Conservation (phyloP, 2,888 invertebrate genomes). For the Galeopsomyia nigrocyanea region DNA sequence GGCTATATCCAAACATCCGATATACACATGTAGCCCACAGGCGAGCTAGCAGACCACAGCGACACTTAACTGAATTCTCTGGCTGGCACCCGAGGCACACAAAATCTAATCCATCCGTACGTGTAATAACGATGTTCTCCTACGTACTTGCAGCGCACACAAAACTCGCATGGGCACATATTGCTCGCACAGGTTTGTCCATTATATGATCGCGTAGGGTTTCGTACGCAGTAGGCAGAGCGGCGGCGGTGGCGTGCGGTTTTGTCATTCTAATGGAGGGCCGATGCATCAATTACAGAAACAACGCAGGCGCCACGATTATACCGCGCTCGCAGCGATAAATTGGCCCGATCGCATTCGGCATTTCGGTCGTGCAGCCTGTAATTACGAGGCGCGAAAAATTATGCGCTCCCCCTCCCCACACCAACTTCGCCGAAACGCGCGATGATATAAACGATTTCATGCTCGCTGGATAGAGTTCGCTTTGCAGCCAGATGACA, state of each 20-base stretch:
- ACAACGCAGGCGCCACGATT: slow-evolving; percentile 59
- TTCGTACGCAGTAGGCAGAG: slow-evolving; percentile 6
- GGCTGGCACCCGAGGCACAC: no score
- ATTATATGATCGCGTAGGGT: slow-evolving; percentile 29
- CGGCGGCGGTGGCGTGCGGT: slow-evolving; percentile 52
- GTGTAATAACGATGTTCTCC: no score
- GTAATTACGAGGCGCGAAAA: slow-evolving; percentile 33
- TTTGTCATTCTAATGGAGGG: slow-evolving; percentile 64
- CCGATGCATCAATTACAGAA: slow-evolving; percentile 67
- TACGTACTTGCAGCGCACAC: no score
- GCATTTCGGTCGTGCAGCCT: not conserved
- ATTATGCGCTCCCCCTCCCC: slow-evolving; percentile 17
- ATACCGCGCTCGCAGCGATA: slow-evolving; percentile 57
- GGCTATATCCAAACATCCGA: no score
- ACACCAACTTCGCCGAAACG: not conserved
- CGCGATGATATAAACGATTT: slow-evolving; percentile 39
- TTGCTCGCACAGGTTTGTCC: not conserved
- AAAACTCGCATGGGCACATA: not conserved
- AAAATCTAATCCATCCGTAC: no score
- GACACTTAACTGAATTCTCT: no score
- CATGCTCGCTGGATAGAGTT: not conserved
- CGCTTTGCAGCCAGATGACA: not conserved
- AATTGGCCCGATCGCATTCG: slow-evolving; percentile 54
- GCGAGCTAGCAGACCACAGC: no score
- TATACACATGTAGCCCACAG: no score